A percentile compares a stretch with the other conserved stretches of the same genome.
phyloP scores from a whole-genome alignment of 2,113 vertebrate genomes.

The Ailurus styani region DNA sequence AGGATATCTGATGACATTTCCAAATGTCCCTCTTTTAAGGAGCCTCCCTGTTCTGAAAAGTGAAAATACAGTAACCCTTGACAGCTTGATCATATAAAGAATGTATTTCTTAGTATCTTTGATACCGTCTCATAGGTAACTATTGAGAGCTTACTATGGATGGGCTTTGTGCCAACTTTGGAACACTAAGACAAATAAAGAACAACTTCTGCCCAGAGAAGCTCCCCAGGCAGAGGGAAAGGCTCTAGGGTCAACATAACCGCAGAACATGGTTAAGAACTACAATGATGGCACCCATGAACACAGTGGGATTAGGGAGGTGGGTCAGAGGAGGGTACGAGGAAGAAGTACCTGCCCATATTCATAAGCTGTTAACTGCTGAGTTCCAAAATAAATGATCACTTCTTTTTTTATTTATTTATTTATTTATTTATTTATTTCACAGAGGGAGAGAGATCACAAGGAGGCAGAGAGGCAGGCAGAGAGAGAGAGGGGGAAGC shows the following conservation, averaged over 20 bases:
- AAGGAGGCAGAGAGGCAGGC: too few species aligned
- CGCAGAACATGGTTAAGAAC: neutral
- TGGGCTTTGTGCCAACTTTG: neutral
- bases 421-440: too few species aligned
- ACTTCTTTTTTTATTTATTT: too few species aligned
- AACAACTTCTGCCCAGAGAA: neutral
- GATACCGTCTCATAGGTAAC: neutral
- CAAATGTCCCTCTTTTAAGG: neutral
- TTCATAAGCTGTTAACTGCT: neutral
- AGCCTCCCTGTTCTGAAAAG: neutral
- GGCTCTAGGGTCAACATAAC: neutral
- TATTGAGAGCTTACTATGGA: neutral
- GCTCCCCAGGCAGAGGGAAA: neutral
- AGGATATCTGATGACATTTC: neutral
- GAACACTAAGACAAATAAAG: neutral
- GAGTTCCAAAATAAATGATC: neutral
- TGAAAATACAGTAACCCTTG: constrained; percentile 30
- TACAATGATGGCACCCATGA: neutral
- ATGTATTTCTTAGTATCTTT: neutral
- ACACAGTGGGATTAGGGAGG: neutral
- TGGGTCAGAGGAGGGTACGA: neutral
- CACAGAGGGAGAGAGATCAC: too few species aligned
- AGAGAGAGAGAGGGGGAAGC: too few species aligned
- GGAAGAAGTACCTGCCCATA: neutral
- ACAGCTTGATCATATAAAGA: neutral